phyloP scores from a whole-genome alignment of 2,888 invertebrate species.

The Drosophila silvestris region DNA sequence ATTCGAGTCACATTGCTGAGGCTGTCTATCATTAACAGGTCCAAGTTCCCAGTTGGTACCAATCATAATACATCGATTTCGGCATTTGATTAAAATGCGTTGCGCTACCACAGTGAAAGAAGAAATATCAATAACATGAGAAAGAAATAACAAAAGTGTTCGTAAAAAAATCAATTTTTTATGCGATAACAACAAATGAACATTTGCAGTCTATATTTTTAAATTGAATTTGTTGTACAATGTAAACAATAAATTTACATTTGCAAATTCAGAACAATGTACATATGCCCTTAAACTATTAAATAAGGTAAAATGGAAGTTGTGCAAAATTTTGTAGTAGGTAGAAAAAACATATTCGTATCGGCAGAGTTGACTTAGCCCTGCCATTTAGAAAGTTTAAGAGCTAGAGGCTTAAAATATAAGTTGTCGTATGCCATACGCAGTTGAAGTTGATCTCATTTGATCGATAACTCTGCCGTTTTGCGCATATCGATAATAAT shows the following conservation, averaged over 20 bases:
- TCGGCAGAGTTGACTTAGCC: neutral
- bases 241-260: neutral
- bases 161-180: neutral
- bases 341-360: neutral
- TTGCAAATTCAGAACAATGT: constrained; percentile 1
- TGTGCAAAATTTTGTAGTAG: neutral
- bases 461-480: neutral
- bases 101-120: neutral
- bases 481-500: neutral
- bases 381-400: neutral
- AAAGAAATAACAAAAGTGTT: neutral
- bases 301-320: neutral
- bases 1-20: constrained; percentile 40
- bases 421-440: too few species aligned
- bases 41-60: constrained; percentile 7
- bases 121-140: neutral
- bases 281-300: neutral
- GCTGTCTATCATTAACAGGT: constrained; percentile 52
- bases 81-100: constrained; percentile 24
- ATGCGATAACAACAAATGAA: neutral
- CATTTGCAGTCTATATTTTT: neutral
- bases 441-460: neutral
- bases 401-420: neutral
- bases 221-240: neutral
- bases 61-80: constrained; percentile 37